Evolutionary conservation across 2,113 vertebrate species (phyloP), one percentile per base, ranked within the genome.

Genomic region (Nycticorax nycticorax): DNA sequence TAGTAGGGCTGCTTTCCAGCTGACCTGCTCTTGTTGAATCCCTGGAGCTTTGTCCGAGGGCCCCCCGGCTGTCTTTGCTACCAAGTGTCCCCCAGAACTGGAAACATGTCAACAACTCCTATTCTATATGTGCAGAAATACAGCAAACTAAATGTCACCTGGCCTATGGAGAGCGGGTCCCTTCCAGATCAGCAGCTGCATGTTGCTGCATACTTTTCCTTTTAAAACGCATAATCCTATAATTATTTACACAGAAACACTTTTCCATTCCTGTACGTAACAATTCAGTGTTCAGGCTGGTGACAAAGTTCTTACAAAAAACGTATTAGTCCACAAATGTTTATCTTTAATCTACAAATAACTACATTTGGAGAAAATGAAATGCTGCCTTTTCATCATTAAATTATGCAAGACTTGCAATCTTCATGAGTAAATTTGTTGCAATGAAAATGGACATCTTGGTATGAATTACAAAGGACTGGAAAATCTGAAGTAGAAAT

Each of bases 401-500:
- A 95, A 97, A 86, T 96, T 95, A 86, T 81, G 93, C 85, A 92
- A 95, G 94, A 82, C 96, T 89, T 93, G 89, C 84, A 75, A 85
- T 95, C 95, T 95, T 88, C 53, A 95, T 57, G 75, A 92, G 92
- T 79, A 92, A 96, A 94, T 89, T 86, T 84, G 73, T 71, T 66
- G 85, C 94, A 60, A 92, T 82, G 75, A 91, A 97, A 96, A 97
- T n/a, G 93, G 96, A 71, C 92, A 92, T 92, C 85, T 94, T 71
- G 43, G 95, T 98, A 97, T 98, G 96, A 97, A 97, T 97, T 98
- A 98, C 96, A 97, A 96, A 98, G 97, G 75, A 85, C 93, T 84
- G 74, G 93, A 97, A 94, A 97, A 89, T 67, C 48, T 43, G 74
- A 96, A 93, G 89, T 92, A 93, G 83, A 97, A 97, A 97, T 50